phyloP scores from a whole-genome alignment of 2,113 vertebrate genomes.

The Electrona antarctica region DNA sequence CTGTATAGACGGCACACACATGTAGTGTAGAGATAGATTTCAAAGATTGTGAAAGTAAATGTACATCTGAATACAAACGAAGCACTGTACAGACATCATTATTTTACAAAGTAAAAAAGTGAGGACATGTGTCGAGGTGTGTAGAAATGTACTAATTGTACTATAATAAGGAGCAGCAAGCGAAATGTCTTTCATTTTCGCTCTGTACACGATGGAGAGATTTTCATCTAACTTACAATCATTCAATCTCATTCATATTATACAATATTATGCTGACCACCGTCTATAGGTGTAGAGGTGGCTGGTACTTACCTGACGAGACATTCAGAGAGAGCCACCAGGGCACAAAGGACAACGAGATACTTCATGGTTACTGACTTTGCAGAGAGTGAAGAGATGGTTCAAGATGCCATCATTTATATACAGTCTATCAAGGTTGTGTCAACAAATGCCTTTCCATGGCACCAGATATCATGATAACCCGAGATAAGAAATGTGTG shows the following conservation, averaged over 20 bases:
- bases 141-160: too few relatives aligned
- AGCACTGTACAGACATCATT: too few relatives aligned
- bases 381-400: constrained; percentile 12
- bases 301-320: constrained; percentile 63
- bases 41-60: too few relatives aligned
- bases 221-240: constrained; percentile 1
- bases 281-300: not conserved
- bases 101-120: too few relatives aligned
- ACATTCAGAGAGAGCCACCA: constrained; percentile 71
- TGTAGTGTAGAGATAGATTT: too few relatives aligned
- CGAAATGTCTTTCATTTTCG: constrained; percentile 1
- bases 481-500: constrained; percentile 29
- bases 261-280: not conserved
- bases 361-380: constrained; percentile 56
- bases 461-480: constrained; percentile 19
- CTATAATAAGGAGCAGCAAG: not conserved
- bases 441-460: constrained; percentile 30
- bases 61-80: too few relatives aligned
- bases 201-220: constrained; percentile 6
- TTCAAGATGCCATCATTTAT: constrained; percentile 42
- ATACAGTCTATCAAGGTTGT: constrained; percentile 43
- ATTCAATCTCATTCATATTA: not conserved
- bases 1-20: too few relatives aligned
- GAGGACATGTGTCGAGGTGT: not conserved
- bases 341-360: constrained; percentile 63